These are phyloP conservation scores for Diglossa cyanea DNA, from an alignment of 2,797 vertebrate species.

Conservation along the genomic window DNA sequence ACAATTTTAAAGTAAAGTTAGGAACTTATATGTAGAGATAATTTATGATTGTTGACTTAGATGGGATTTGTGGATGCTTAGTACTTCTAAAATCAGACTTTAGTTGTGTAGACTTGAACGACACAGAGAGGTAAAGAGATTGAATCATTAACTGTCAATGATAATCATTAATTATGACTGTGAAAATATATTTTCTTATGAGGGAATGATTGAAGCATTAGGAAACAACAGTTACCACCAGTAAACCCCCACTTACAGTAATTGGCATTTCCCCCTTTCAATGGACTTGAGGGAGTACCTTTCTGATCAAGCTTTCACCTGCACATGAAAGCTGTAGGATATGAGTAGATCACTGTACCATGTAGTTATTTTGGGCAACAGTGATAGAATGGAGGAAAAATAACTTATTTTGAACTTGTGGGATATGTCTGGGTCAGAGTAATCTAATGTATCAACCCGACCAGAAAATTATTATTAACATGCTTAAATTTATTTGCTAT, in stretches of 20 bases:
- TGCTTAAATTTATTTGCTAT: not conserved
- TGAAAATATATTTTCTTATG: not conserved
- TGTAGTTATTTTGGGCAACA: not conserved
- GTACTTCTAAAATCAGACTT: not conserved
- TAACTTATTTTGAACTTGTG: not conserved
- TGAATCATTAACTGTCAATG: not conserved
- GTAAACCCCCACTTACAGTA: not conserved
- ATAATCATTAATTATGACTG: not conserved
- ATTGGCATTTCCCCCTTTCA: not conserved
- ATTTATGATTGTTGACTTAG: not conserved
- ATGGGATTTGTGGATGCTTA: not conserved
- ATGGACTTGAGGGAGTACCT: not conserved
- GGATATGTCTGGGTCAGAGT: not conserved
- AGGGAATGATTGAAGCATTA: not conserved
- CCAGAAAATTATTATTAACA: not conserved
- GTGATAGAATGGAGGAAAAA: not conserved
- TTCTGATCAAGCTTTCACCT: not conserved
- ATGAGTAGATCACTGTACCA: not conserved
- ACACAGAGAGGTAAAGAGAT: not conserved
- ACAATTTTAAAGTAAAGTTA: not conserved
- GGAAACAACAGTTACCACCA: not conserved
- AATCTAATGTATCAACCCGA: not conserved
- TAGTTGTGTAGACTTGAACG: not conserved
- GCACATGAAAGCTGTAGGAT: not conserved
- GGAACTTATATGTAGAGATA: not conserved